These are phyloP conservation scores for Metopia argyrocephala DNA, from an alignment of 2,888 invertebrate species.

Conservation along the genomic window DNA sequence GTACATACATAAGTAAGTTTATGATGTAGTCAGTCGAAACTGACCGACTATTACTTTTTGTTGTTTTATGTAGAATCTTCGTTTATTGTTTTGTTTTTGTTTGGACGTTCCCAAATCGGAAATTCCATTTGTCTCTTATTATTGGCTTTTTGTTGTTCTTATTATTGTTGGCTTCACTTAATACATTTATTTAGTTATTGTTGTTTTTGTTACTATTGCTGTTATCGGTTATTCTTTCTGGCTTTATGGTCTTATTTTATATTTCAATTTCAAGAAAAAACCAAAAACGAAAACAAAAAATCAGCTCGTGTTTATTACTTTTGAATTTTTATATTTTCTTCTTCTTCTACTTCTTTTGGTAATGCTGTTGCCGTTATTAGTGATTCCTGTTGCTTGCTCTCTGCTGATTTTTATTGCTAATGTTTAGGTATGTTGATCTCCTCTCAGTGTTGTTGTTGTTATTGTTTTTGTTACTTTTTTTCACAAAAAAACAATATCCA, in stretches of 20 bases:
- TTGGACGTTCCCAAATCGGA: conserved; percentile 54
- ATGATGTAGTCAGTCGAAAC: no score
- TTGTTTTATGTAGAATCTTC: conserved; percentile 23
- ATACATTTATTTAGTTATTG: conserved; percentile 19
- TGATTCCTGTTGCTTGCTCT: neutral
- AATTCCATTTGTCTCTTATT: conserved; percentile 52
- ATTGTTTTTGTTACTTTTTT: no score
- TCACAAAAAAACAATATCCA: neutral
- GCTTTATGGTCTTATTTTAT: neutral
- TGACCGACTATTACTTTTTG: no score
- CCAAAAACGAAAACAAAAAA: no score
- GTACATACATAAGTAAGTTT: no score
- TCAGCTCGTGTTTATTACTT: neutral
- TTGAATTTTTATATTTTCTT: neutral
- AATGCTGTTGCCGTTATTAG: neutral
- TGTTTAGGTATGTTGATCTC: no score
- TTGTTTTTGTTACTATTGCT: conserved; percentile 1
- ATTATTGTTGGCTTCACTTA: conserved; percentile 29
- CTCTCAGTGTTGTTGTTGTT: no score
- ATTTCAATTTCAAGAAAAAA: no score
- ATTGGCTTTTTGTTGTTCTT: conserved; percentile 32
- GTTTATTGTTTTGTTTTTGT: conserved; percentile 11
- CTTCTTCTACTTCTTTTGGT: neutral
- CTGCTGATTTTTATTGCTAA: neutral
- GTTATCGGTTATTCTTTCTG: neutral